phyloP scores from a whole-genome alignment of 2,797 vertebrate genomes.

The Okamejei kenojei region DNA sequence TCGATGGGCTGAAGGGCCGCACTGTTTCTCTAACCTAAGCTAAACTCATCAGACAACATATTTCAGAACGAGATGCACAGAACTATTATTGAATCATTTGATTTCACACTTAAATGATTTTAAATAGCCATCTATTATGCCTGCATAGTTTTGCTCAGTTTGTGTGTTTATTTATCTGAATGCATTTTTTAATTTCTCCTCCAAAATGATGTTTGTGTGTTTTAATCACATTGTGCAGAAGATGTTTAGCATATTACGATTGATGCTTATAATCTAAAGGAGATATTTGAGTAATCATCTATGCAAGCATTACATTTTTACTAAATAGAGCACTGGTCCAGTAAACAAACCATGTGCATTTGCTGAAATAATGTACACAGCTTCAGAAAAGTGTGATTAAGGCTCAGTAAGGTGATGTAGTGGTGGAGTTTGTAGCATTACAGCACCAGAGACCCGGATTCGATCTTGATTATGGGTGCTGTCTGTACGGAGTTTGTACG shows the following conservation, averaged over 20 bases:
- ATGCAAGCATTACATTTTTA: not conserved
- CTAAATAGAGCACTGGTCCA: not conserved
- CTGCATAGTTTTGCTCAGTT: not conserved
- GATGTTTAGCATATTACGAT: not conserved
- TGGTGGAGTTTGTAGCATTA: too few species aligned
- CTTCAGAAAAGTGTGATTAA: not conserved
- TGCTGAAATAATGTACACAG: not conserved
- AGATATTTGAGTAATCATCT: not conserved
- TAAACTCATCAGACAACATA: not conserved
- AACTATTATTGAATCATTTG: not conserved
- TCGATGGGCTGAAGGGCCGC: too few species aligned
- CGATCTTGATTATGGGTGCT: too few species aligned
- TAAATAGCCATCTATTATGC: not conserved
- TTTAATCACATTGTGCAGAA: not conserved
- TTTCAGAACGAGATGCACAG: not conserved
- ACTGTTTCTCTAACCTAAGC: too few species aligned
- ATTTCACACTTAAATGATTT: constrained; percentile 16
- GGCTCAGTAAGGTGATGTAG: too few species aligned
- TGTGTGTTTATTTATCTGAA: constrained; percentile 13
- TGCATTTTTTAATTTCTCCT: not conserved
- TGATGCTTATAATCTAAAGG: not conserved
- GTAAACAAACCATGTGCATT: not conserved
- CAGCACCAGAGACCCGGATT: too few species aligned
- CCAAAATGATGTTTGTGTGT: not conserved
- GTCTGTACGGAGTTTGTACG: too few species aligned